Base-by-base conservation (phyloP, 1,140 invertebrate genomes). In the Drosophila ananassae region DNA sequence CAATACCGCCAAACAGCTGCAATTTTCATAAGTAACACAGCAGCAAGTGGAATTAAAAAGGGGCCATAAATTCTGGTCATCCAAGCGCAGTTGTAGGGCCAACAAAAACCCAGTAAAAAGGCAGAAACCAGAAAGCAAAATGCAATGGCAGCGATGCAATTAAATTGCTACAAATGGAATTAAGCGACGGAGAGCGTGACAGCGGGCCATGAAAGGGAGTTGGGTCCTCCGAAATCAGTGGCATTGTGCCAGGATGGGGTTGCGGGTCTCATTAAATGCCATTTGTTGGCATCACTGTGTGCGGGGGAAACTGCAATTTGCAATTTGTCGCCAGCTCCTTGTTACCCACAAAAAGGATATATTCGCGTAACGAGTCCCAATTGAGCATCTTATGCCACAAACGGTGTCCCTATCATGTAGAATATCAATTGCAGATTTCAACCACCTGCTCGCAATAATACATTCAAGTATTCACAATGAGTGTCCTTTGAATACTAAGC, bases 151-250 rank as follows among this genome's bases (percentile, higher is more conserved):
- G 41, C 44, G 61, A 69, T 50, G 82, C 78, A 85, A 87, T 85
- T 85, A 85, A 87, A 87, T 69, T 87, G 78, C 82, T 72, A 87
- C 74, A 81, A 85, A 85, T 85, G 69, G 87, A 87, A 87, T 85
- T 85, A 81, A 85, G 82, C 82, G 78, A 72, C 69, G 51, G 64
- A 64, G 24, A 59, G 77, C 81, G 73, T 87, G 82, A 82, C 75
- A 66, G 50, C 17, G 58, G 37, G 22, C 53, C 34, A 53, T 69
- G 57, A 57, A 71, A 41, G 47, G 63, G 56, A 13, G 64, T 61
- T 22, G 48, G 48, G 48, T 17, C 46, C 46, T 24, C 30, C 53
- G 51, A 84, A 84, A 44, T 83, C 79, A 83, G 71, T 63, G 54
- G 51, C 60, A 75, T 75, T 75, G 73, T 75, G 37, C 71, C 9